Evolutionary conservation across 2,888 invertebrate species (phyloP).

Genomic region (Trachelus troglodyta): DNA sequence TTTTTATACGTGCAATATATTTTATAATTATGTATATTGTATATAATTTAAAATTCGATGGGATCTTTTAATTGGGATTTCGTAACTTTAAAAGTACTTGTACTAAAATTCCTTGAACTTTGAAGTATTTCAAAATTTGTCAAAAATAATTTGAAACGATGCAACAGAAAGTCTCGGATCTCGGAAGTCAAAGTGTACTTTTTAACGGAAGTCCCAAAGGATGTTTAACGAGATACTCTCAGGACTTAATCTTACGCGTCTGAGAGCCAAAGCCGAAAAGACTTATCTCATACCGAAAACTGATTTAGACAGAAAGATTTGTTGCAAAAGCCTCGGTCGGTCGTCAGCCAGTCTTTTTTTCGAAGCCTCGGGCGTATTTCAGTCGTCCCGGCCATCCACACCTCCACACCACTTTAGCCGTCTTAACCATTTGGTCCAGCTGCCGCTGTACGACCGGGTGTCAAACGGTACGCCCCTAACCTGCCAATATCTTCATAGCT

Average conservation of each 20-base stretch:
- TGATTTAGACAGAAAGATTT: slow-evolving; percentile 64
- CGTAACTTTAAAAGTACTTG: no score
- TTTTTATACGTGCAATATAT: no score
- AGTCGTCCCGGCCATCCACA: slow-evolving; percentile 25
- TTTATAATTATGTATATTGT: no score
- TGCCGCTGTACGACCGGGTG: slow-evolving; percentile 23
- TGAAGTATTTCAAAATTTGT: no score
- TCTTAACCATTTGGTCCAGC: slow-evolving; percentile 22
- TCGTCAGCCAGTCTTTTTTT: slow-evolving; percentile 30
- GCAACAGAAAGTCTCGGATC: not conserved
- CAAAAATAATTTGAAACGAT: not conserved
- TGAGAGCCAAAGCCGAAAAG: slow-evolving; percentile 36
- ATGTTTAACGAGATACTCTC: not conserved
- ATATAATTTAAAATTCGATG: no score
- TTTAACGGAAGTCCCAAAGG: not conserved
- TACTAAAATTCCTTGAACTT: no score
- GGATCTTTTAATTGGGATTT: no score
- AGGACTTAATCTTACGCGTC: not conserved
- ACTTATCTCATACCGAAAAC: slow-evolving; percentile 58
- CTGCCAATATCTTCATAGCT: slow-evolving; percentile 42
- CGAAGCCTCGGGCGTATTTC: slow-evolving; percentile 30
- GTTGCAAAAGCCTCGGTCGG: slow-evolving; percentile 51
- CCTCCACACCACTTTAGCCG: slow-evolving; percentile 20
- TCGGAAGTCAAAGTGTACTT: not conserved
- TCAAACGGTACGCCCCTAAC: slow-evolving; percentile 43